Evolutionary conservation across 2,113 vertebrate genomes (phyloP), one percentile per base, ranked within the genome.

Genomic region (Brienomyrus longianalis): DNA sequence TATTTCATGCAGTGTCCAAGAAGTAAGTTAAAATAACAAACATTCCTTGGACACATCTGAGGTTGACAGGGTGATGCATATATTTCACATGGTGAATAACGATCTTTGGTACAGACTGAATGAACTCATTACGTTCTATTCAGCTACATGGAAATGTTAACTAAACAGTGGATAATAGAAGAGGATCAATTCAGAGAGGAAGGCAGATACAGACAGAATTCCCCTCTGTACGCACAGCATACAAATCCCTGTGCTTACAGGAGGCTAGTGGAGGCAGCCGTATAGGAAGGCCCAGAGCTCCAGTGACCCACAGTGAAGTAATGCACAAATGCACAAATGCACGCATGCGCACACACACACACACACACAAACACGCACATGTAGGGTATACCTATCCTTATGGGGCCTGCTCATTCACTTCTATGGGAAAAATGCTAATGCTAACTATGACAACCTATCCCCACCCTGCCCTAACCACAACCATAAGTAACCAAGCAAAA

Each of bases 101-200:
- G 51, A n/a, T 17, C 35, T 62, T 62, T 62, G 52, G 80, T 84
- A 62, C 77, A 59, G 56, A 84, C 43, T 47, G 43, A 84, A 89
- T 47, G 51, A 59, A 62, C 51, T 52, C 88, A 89, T 89, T 84
- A 85, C n/a, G 89, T 62, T 48, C 52, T 80, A 56, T 85, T 89
- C 51, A 83, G 50, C 11, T 83, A 52, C 50, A 89, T 84, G 52
- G 89, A 85, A 84, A 89, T 89, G 80, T 84, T 89, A 89, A 62
- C 21, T 62, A 84, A 84, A 89, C 80, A 83, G 54, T 66, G 35
- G 39, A 59, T 62, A 35, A 88, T 51, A 6, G 87, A 77, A 84
- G 19, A 56, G 77, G 43, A 35, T 11, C 51, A 15, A 21, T 23
- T 48, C 43, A n/a, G 52, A 62, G 19, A 54, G 74, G 35, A 27